Evolutionary conservation across 2,113 vertebrate genomes (phyloP).

Genomic region (Phycodurus eques): DNA sequence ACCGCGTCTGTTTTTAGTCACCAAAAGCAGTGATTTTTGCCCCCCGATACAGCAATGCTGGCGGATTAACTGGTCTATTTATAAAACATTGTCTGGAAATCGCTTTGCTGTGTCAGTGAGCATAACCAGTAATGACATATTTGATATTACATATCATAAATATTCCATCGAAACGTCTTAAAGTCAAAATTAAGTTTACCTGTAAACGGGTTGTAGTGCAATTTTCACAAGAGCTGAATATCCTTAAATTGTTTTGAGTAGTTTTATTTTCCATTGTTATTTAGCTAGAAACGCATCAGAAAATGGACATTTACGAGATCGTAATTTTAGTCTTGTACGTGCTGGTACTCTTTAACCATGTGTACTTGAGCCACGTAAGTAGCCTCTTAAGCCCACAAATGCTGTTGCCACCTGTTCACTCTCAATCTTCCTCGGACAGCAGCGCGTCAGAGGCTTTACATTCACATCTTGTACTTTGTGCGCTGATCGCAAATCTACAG

Average conservation of each 20-base stretch:
- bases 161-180: neutral
- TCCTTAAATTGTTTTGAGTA: too few relatives aligned
- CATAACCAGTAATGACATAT: neutral
- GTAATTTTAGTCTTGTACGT: neutral
- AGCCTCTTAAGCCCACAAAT: slow-evolving; percentile 26
- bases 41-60: slow-evolving; percentile 29
- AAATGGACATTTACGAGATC: neutral
- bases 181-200: too few relatives aligned
- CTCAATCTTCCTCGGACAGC: slow-evolving; percentile 20
- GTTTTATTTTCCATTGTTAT: too few relatives aligned
- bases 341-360: neutral
- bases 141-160: neutral
- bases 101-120: slow-evolving; percentile 20
- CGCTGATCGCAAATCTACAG: slow-evolving; percentile 6
- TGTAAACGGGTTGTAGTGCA: too few relatives aligned
- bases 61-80: slow-evolving; percentile 56
- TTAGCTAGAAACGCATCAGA: too few relatives aligned
- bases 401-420: slow-evolving; percentile 38
- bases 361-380: slow-evolving; percentile 10
- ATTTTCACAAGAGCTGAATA: too few relatives aligned
- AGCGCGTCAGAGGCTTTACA: slow-evolving; percentile 6
- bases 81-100: slow-evolving; percentile 38
- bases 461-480: slow-evolving; percentile 7
- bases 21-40: slow-evolving; percentile 52
- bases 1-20: slow-evolving; percentile 36